Evolutionary conservation across 2,888 invertebrate genomes (phyloP), one percentile per base, ranked within the genome.

Genomic region (Galeopsomyia nigrocyanea): DNA sequence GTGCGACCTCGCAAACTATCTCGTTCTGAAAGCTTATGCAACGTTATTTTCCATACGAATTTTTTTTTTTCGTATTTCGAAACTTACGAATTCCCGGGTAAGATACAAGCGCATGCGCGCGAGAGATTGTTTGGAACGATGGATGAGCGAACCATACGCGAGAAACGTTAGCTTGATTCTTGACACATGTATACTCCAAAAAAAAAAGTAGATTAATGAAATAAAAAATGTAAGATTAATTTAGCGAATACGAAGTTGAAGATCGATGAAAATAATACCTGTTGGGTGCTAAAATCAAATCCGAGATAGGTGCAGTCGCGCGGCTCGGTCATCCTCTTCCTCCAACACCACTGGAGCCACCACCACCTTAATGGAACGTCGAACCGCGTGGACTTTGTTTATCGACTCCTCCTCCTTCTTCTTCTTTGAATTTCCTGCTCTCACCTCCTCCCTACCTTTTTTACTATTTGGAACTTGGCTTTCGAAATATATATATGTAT

Each of bases 231-330:
- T n/a, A n/a, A n/a, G n/a, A n/a, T n/a, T n/a, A n/a, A n/a, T n/a
- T n/a, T n/a, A n/a, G n/a, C n/a, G 26, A 26, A 5, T 5, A 3
- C 26, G 26, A 10, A 10, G 5, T 7, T 3, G 39, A 13, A 3
- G 13, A 39, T 10, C 7, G 13, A 19, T n/a, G 3, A 9, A 7
- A 49, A 56, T 39, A 17, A 6, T 63, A 94, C 95, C 91, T 94
- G 93, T 88, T 95, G 95, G 21, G 95, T 95, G 86, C 95, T 95
- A 84, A 95, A 90, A 89, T 95, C 95, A 81, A 95, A 90, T 72
- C 95, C 95, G 81, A 95, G 89, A 88, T 92, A 95, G 79, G 92
- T 91, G 84, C 88, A 87, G 76, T 79, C 78, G 73, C 78, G 73
- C 71, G 80, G 67, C 72, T 81, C 81, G 65, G 77, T 80, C 84